Percentiles rank a stretch among this genome's conserved stretches.
These are phyloP conservation scores for Nephrotoma flavescens DNA, from an alignment of 2,888 invertebrate species.

Conservation along the genomic window DNA sequence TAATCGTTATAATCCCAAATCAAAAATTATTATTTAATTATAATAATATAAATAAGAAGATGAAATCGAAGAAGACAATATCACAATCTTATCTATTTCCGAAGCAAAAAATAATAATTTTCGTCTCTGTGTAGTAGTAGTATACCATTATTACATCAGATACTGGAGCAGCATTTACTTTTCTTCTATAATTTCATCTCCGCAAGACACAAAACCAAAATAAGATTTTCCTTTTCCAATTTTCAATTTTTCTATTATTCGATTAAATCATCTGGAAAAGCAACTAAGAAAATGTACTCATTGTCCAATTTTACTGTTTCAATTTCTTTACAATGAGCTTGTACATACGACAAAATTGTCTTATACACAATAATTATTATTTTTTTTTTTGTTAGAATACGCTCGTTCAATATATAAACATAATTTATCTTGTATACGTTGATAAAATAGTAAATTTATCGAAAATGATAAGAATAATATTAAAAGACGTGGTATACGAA, in stretches of 20 bases:
- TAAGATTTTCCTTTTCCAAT: neutral
- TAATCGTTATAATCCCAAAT: neutral
- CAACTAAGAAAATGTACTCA: neutral
- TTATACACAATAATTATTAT: neutral
- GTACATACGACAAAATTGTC: neutral
- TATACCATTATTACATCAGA: neutral
- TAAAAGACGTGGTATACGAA: neutral
- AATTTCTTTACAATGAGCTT: neutral
- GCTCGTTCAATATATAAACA: neutral
- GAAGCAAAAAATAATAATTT: neutral
- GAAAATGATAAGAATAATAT: neutral
- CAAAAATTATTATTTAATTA: neutral
- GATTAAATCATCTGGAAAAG: neutral
- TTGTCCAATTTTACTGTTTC: neutral
- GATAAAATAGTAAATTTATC: neutral
- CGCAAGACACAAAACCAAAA: neutral
- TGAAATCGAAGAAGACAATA: neutral
- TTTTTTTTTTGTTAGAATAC: neutral
- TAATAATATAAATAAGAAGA: neutral
- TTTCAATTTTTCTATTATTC: neutral
- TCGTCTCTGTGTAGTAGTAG: neutral
- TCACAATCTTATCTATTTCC: neutral
- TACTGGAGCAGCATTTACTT: neutral
- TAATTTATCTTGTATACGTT: neutral
- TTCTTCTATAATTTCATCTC: neutral